A percentile compares a stretch with the other conserved stretches of the same genome.
These are phyloP conservation scores for Acanthosepion esculentum DNA, from an alignment of 2,888 invertebrate species.

Conservation along the genomic window DNA sequence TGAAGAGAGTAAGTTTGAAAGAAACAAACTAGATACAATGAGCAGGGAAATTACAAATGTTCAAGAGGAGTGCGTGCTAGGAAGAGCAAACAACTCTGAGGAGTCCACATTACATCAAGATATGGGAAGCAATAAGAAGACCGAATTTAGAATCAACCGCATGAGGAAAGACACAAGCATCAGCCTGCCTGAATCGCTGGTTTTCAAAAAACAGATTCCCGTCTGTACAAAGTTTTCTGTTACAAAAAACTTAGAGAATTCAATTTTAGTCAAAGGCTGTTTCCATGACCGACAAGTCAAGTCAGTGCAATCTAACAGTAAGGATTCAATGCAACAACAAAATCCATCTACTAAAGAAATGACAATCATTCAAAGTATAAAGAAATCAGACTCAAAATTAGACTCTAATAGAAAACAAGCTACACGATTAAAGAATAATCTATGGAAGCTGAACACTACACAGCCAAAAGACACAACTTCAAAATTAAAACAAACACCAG, in stretches of 20 bases:
- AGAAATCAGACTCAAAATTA: neutral
- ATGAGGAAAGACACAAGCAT: neutral
- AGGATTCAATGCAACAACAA: neutral
- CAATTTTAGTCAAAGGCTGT: slow-evolving; percentile 6
- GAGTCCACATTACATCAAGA: neutral
- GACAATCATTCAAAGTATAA: neutral
- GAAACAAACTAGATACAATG: neutral
- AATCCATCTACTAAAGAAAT: neutral
- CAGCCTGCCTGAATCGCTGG: neutral
- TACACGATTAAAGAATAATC: neutral
- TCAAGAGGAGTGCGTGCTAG: neutral
- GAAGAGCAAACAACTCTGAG: neutral
- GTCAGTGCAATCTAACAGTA: neutral
- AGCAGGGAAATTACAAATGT: neutral
- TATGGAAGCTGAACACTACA: neutral
- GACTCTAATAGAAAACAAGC: neutral
- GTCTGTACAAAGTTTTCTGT: neutral
- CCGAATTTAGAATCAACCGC: neutral
- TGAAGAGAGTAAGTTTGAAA: neutral
- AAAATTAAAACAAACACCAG: neutral
- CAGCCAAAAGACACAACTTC: neutral
- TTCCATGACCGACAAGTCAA: neutral
- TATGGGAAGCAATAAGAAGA: neutral
- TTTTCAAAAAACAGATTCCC: neutral
- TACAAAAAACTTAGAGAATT: neutral